Percentiles rank a stretch among this genome's conserved stretches.
These are phyloP conservation scores for Zygogramma bicolorata DNA, from an alignment of 2,888 invertebrate genomes.

Conservation along the genomic window DNA sequence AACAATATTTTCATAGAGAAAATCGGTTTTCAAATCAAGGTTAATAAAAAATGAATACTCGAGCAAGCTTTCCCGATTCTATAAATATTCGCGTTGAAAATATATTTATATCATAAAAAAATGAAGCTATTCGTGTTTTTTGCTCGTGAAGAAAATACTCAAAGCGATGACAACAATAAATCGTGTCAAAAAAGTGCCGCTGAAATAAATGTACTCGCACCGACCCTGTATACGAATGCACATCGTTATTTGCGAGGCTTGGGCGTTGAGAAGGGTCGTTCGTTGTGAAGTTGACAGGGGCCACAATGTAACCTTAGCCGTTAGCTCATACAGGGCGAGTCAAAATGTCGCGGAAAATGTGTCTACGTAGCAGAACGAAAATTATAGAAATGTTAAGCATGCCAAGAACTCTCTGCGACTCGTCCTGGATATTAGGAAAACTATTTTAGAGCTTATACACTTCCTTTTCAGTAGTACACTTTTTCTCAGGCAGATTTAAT, in stretches of 20 bases:
- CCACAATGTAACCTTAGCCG: constrained; percentile 12
- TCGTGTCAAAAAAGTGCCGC: too few relatives aligned
- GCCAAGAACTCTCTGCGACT: background rate
- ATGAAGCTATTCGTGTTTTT: background rate
- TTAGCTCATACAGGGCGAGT: background rate
- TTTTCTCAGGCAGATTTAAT: background rate
- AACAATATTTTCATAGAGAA: too few relatives aligned
- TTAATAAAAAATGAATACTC: too few relatives aligned
- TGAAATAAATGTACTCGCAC: constrained; percentile 6
- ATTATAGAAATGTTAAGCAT: background rate
- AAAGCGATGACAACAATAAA: too few relatives aligned
- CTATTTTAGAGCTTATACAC: background rate
- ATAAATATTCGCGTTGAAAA: too few relatives aligned
- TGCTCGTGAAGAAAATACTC: too few relatives aligned
- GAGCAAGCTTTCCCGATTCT: too few relatives aligned
- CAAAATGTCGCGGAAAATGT: background rate
- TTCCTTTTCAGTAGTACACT: background rate
- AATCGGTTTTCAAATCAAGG: too few relatives aligned
- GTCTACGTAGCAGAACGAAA: background rate
- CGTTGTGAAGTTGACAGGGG: constrained; percentile 8
- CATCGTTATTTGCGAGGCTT: constrained; percentile 28
- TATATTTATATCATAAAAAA: too few relatives aligned
- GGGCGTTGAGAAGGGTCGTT: constrained; percentile 24
- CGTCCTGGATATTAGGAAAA: background rate
- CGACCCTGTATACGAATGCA: constrained; percentile 37